Conservation (phyloP, 1,140 invertebrate species). For the Drosophila biarmipes region DNA sequence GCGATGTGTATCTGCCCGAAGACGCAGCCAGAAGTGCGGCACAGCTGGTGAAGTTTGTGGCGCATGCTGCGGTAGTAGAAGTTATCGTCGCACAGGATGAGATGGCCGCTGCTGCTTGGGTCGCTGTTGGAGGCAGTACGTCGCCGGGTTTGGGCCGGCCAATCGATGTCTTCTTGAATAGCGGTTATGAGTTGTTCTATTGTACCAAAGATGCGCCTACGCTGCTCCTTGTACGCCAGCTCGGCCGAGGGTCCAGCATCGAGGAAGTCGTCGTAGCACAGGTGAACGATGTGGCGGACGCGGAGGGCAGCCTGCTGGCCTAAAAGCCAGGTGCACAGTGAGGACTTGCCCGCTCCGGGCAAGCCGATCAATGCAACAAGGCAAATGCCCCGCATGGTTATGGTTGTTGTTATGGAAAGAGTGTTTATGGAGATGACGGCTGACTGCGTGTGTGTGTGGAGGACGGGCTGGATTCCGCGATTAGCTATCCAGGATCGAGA, state of each 20-base stretch:
- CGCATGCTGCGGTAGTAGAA: slow-evolving; percentile 79
- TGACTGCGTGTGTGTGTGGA: slow-evolving; percentile 8
- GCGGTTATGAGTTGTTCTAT: slow-evolving; percentile 39
- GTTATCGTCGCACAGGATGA: slow-evolving; percentile 77
- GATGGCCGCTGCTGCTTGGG: background rate
- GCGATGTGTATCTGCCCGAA: slow-evolving; percentile 60
- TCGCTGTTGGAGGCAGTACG: background rate
- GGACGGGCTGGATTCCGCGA: background rate
- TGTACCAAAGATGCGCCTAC: slow-evolving; percentile 22
- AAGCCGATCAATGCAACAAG: slow-evolving; percentile 67
- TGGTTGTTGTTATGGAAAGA: background rate
- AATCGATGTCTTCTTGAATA: slow-evolving; percentile 4
- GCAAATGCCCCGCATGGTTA: slow-evolving; percentile 54
- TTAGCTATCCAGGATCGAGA: slow-evolving; percentile 69
- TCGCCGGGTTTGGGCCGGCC: slow-evolving; percentile 6
- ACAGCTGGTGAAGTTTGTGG: slow-evolving; percentile 60
- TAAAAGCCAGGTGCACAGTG: slow-evolving; percentile 57
- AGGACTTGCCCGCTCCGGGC: slow-evolving; percentile 66
- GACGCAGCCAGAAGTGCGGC: slow-evolving; percentile 22
- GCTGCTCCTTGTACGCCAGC: slow-evolving; percentile 52
- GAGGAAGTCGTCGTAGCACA: slow-evolving; percentile 71
- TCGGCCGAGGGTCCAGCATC: slow-evolving; percentile 1
- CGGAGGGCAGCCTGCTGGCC: slow-evolving; percentile 3
- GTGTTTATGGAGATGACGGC: background rate
- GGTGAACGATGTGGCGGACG: slow-evolving; percentile 52